phyloP scores from a whole-genome alignment of 2,113 vertebrate genomes.

The Peucedramus taeniatus region DNA sequence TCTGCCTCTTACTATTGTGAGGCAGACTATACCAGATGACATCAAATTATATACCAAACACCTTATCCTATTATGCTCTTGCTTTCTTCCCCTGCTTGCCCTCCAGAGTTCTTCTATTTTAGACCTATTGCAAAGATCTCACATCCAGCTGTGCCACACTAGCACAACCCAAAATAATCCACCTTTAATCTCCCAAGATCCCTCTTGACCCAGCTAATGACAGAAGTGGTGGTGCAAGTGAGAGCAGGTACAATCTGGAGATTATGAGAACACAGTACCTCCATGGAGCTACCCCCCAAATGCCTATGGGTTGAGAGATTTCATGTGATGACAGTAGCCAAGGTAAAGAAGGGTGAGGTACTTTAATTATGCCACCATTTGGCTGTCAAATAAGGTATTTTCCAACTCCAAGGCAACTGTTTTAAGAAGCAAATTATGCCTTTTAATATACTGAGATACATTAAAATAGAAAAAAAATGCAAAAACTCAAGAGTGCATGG shows the following conservation, averaged over 20 bases:
- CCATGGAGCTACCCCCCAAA: not conserved
- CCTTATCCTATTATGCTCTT: not conserved
- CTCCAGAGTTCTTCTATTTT: not conserved
- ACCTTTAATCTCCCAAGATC: not conserved
- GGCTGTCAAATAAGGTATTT: conserved; percentile 52
- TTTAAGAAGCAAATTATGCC: not conserved
- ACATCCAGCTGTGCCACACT: not conserved
- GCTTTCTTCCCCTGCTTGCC: not conserved
- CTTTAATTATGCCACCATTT: conserved; percentile 13
- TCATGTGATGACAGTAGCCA: not conserved
- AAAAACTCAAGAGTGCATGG: not conserved
- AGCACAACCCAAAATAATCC: not conserved
- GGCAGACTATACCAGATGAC: not conserved
- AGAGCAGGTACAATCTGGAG: not conserved
- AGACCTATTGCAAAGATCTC: not conserved
- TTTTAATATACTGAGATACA: not conserved
- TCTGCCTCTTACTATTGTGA: not conserved
- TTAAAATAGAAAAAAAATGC: not conserved
- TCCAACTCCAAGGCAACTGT: not conserved
- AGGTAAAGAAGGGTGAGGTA: not conserved
- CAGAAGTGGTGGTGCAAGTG: not conserved
- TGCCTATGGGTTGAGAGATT: not conserved
- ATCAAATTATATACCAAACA: not conserved
- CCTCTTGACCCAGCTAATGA: not conserved
- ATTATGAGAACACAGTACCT: not conserved